These are phyloP conservation scores for Dryas iulia DNA, from an alignment of 1,140 invertebrate genomes.

Conservation along the genomic window DNA sequence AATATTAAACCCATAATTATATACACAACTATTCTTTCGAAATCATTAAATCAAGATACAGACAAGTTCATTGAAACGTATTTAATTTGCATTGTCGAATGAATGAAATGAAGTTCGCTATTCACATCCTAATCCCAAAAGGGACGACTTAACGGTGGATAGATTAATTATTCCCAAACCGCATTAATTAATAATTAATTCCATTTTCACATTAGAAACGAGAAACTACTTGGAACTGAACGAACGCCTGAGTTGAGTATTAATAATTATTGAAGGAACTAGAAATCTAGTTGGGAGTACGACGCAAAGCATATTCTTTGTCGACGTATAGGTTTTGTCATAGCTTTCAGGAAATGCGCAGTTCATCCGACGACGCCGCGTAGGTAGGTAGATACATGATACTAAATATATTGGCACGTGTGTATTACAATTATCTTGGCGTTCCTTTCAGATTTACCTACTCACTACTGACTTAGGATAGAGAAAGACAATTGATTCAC, in stretches of 20 bases:
- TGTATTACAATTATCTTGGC: slow-evolving; percentile 43
- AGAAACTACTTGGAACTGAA: neutral
- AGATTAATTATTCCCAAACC: neutral
- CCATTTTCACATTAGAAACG: neutral
- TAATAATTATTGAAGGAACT: slow-evolving; percentile 31
- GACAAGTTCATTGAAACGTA: too few species aligned
- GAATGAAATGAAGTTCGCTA: neutral
- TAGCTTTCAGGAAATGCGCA: slow-evolving; percentile 59
- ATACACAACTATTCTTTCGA: too few species aligned
- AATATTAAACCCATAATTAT: too few species aligned
- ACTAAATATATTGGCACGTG: slow-evolving; percentile 59
- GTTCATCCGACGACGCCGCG: slow-evolving; percentile 39
- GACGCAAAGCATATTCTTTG: slow-evolving; percentile 40
- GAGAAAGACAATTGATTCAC: neutral
- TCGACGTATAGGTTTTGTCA: slow-evolving; percentile 20
- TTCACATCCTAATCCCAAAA: neutral
- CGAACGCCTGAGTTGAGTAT: neutral
- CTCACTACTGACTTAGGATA: slow-evolving; percentile 2
- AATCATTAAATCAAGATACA: too few species aligned
- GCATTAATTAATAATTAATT: neutral
- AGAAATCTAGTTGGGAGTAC: slow-evolving; percentile 23
- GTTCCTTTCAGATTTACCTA: slow-evolving; percentile 29
- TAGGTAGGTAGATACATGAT: slow-evolving; percentile 28
- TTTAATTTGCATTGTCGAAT: too few species aligned
- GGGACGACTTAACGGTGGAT: neutral